Percentiles rank a stretch among this genome's conserved stretches.
Conservation (phyloP, 2,888 invertebrate genomes). For the Lordiphosa fenestrarum region DNA sequence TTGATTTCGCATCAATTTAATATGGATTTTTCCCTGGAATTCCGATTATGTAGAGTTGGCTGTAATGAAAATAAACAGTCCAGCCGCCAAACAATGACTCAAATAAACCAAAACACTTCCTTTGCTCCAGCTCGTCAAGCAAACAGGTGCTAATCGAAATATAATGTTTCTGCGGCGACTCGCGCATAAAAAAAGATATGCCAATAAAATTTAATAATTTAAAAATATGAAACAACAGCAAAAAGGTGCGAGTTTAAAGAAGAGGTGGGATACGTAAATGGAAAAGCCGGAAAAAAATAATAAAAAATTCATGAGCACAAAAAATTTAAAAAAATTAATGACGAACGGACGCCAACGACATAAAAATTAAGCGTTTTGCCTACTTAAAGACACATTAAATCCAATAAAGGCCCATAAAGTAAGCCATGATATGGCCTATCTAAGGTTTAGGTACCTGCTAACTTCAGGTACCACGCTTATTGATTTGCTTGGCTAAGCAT, state of each 20-base stretch:
- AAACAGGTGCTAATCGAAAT: constrained; percentile 77
- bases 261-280: not conserved
- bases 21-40: no score
- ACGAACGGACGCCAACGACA: constrained; percentile 64
- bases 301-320: constrained; percentile 73
- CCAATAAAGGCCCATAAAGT: constrained; percentile 69
- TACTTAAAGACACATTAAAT: constrained; percentile 75
- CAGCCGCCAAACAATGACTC: constrained; percentile 8
- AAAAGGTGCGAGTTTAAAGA: constrained; percentile 14
- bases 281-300: constrained; percentile 62
- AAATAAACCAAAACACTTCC: constrained; percentile 38
- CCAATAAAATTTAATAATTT: constrained; percentile 76
- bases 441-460: constrained; percentile 4
- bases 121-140: constrained; percentile 25
- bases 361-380: constrained; percentile 74
- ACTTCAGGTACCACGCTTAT: constrained; percentile 37
- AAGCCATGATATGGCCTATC: constrained; percentile 42
- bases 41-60: not conserved
- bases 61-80: constrained; percentile 22
- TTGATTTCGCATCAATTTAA: no score
- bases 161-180: constrained; percentile 71
- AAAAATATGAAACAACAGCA: constrained; percentile 55
- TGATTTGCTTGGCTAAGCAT: constrained; percentile 51
- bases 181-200: constrained; percentile 72
- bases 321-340: constrained; percentile 62